A percentile compares a stretch with the other conserved stretches of the same genome.
These are phyloP conservation scores for Zaprionus bogoriensis DNA, from an alignment of 2,888 invertebrate genomes.

Conservation along the genomic window DNA sequence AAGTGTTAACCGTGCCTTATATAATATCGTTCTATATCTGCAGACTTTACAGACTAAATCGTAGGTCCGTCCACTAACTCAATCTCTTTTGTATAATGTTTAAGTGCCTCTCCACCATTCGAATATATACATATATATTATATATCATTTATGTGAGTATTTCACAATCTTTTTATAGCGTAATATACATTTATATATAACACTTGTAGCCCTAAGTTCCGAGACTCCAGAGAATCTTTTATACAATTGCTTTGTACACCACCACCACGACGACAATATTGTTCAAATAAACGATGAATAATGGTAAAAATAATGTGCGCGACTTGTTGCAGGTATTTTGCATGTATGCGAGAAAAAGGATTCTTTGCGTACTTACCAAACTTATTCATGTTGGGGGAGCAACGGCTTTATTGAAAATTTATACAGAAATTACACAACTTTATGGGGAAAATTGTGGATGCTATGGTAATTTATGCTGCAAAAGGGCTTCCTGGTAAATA, in stretches of 20 bases:
- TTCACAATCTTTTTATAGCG: slow-evolving; percentile 30
- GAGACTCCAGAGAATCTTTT: slow-evolving; percentile 3
- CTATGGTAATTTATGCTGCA: neutral
- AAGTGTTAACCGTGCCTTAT: slow-evolving; percentile 59
- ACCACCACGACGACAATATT: slow-evolving; percentile 20
- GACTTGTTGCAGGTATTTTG: neutral
- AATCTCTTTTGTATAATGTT: slow-evolving; percentile 42
- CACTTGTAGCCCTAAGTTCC: neutral
- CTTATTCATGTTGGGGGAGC: slow-evolving; percentile 62
- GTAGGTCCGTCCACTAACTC: slow-evolving; percentile 61
- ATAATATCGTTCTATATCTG: slow-evolving; percentile 21
- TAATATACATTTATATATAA: no score
- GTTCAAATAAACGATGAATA: slow-evolving; percentile 32
- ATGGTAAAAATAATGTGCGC: slow-evolving; percentile 14
- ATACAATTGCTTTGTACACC: slow-evolving; percentile 19
- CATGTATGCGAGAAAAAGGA: no score
- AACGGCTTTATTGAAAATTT: slow-evolving; percentile 4
- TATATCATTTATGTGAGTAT: no score
- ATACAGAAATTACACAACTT: neutral
- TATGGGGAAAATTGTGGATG: neutral
- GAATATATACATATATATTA: slow-evolving; percentile 8
- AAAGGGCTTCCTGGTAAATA: neutral
- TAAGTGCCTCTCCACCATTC: slow-evolving; percentile 57
- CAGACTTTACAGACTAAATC: slow-evolving; percentile 39
- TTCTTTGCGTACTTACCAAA: slow-evolving; percentile 52